A percentile compares a stretch with the other conserved stretches of the same genome.
Conservation (phyloP, 2,888 invertebrate genomes). For the Agrilus cyanescens region DNA sequence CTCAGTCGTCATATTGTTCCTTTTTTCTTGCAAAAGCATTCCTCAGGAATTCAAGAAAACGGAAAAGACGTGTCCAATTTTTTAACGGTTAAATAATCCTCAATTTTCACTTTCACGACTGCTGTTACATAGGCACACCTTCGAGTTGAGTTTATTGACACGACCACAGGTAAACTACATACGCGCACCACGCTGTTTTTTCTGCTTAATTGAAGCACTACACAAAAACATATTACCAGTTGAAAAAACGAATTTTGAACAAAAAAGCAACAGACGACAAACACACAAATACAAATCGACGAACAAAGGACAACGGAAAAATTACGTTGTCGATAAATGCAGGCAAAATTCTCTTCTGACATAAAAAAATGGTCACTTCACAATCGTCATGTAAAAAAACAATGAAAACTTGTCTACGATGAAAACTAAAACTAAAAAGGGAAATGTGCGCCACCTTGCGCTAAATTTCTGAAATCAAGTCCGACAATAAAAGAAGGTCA, state of each 20-base stretch:
- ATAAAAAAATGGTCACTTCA: constrained; percentile 15
- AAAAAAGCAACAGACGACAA: background rate
- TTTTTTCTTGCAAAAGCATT: no score
- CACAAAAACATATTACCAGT: constrained; percentile 6
- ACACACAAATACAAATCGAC: background rate
- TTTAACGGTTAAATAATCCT: constrained; percentile 24
- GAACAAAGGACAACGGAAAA: no score
- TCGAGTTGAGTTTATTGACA: constrained; percentile 35
- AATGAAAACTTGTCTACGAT: no score
- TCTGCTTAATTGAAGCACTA: constrained; percentile 3
- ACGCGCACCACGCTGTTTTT: constrained; percentile 10
- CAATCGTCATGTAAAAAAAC: constrained; percentile 17
- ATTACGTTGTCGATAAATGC: no score
- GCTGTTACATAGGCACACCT: constrained; percentile 34
- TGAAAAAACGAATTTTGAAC: constrained; percentile 1
- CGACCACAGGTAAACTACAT: constrained; percentile 28
- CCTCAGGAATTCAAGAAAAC: no score
- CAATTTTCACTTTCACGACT: constrained; percentile 35
- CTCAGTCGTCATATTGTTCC: background rate
- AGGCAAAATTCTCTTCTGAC: no score
- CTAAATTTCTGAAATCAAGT: no score
- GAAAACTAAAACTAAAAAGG: constrained; percentile 15
- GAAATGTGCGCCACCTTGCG: constrained; percentile 11
- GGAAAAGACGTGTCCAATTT: no score
- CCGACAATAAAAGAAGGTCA: no score